Evolutionary conservation across 2,888 invertebrate species (phyloP), one percentile per base, ranked within the genome.

Genomic region (Hoplodrina ambigua): DNA sequence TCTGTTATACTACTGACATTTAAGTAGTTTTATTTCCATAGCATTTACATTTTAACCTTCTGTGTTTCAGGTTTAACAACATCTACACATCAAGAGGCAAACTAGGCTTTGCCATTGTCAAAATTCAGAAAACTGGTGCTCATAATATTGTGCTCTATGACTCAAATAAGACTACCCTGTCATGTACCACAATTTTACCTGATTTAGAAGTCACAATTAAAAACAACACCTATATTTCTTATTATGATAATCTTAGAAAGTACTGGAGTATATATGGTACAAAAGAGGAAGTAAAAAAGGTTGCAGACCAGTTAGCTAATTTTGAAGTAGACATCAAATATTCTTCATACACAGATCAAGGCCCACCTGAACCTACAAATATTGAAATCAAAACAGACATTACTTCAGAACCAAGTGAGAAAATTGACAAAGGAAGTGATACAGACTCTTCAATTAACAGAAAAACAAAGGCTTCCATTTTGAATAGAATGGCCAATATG

Each of bases 401-500:
- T 56, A 15, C 44, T 25, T 13, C 49, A 65, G 53, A 63, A 62
- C 37, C 60, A 55, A 73, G 7, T 68, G 60, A 62, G 8, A 79
- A 81, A 55, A 79, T 82, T 64, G 86, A 88, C 67, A 86, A 83
- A 76, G 93, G 87, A 84, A 94, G 92, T 91, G 94, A 94, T 72
- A 94, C 93, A 72, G 94, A 94, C 79, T 92, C 91, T 56, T 89
- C 90, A 59, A 65, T 89, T 37, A 92, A 91, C 60, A 91, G 73
- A 81, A 92, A 88, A 89, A 93, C 91, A n/a, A 95, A 94, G 84
- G 87, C 89, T 69, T 92, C 94, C 3, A 91, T 95, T 76, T 78
- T 95, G 59, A 93, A 89, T 82, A 89, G 95, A 85, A 95, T 95
- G 93, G 94, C 95, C 56, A 92, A 80, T 72, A 92, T 95, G 92